These are phyloP conservation scores for Synanthedon andrenaeformis DNA, from an alignment of 2,888 invertebrate species.

Conservation along the genomic window DNA sequence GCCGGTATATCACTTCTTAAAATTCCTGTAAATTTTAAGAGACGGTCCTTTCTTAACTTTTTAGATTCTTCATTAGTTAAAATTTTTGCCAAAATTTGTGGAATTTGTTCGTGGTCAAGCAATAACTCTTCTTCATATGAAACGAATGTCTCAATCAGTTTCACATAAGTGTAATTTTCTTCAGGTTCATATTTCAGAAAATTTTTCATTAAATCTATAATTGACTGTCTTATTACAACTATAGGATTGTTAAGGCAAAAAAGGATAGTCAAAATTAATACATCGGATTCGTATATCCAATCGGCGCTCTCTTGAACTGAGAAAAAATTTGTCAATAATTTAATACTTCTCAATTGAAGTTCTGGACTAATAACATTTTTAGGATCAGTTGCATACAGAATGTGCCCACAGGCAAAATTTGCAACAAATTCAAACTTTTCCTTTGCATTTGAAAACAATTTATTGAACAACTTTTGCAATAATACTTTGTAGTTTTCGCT, in stretches of 20 bases:
- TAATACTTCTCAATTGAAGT: slow-evolving; percentile 65
- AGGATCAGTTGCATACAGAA: slow-evolving; percentile 47
- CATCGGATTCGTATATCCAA: slow-evolving; percentile 54
- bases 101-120: slow-evolving; percentile 76
- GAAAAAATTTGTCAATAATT: slow-evolving; percentile 39
- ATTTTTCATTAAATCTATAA: slow-evolving; percentile 62
- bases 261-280: slow-evolving; percentile 65
- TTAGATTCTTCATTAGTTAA: slow-evolving; percentile 66
- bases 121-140: slow-evolving; percentile 70
- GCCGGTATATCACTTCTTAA: slow-evolving; percentile 47
- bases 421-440: slow-evolving; percentile 69
- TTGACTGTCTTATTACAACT: slow-evolving; percentile 63
- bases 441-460: slow-evolving; percentile 44
- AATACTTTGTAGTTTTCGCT: slow-evolving; percentile 41
- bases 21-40: slow-evolving; percentile 41
- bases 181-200: slow-evolving; percentile 34
- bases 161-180: slow-evolving; percentile 43
- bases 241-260: slow-evolving; percentile 68
- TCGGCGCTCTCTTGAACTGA: slow-evolving; percentile 26
- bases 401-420: slow-evolving; percentile 66
- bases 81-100: slow-evolving; percentile 72
- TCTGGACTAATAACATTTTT: slow-evolving; percentile 55
- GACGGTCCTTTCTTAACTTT: slow-evolving; percentile 43
- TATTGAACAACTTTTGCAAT: slow-evolving; percentile 54
- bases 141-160: slow-evolving; percentile 58